Evolutionary conservation across 2,888 invertebrate genomes (phyloP), one percentile per base, ranked within the genome.

Genomic region (Mycalesis mineus): DNA sequence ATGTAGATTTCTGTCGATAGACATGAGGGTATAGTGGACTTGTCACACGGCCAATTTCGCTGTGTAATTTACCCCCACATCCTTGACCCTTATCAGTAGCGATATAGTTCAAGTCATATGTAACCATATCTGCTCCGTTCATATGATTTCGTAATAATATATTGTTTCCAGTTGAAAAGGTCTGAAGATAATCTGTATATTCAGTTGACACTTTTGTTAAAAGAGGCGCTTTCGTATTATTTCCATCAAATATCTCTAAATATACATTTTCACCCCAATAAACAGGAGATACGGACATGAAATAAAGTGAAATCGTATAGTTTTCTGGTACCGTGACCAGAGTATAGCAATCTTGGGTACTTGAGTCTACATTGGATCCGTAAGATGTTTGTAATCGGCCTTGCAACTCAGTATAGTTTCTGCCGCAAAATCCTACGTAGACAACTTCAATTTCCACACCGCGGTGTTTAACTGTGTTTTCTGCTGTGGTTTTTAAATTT

Each of bases 121-220:
- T 64, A 2, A 72, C 53, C 9, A 60, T 56, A 37, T 69, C 68
- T 1, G 49, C 39, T 76, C 77, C 60, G 77, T 78, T 31, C 69
- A 74, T 64, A 60, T 74, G 69, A 55, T 75, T 86, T 62, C 90
- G 91, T 42, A 97, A 66, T 59, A 92, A 91, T 37, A 96, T 71
- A 55, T 91, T 85, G 70, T 94, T 94, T 8, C 93, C 91, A 0
- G 86, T 89, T 5, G 95, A 94, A 81, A 95, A 97, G 1, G 96
- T 61, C 28, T 85, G 72, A 13, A 64, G 48, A 39, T 72, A 65
- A 9, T 70, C 66, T 0, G 62, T 63, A 58, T 68, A 75, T 9
- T 73, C 65, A 8, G 58, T 61, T 1, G 62, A 53, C 50, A 83
- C 64, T 61, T 68, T 78, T 6, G 69, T 42, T 22, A 83, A 57